Evolutionary conservation across 1,140 invertebrate species (phyloP), one percentile per base, ranked within the genome.

Genomic region (Thaumatotibia leucotreta): DNA sequence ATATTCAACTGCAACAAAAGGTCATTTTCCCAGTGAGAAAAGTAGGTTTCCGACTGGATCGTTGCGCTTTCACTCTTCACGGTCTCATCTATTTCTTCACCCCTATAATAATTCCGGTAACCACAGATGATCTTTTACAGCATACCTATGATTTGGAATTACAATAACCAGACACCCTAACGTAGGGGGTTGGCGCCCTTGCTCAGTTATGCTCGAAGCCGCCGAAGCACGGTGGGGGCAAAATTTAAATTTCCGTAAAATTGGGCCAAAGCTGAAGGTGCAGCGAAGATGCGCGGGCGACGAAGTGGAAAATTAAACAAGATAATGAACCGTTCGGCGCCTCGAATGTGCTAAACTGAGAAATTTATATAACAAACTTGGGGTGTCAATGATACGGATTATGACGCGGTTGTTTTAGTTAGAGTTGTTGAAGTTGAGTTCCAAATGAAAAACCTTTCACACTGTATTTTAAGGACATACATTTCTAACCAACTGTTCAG

Each of bases 261-360:
- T 77, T 71, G 66, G 68, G 69, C 65, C 72, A 45, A 39, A 45
- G 45, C 69, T 69, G 74, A 50, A 63, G 67, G 68, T 75, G 77
- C 70, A 77, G 64, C 68, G 69, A 72, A 75, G 79, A 65, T 72
- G 68, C 76, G 76, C 70, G 77, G 64, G 78, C 80, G 74, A 68
- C 75, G 79, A 80, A 84, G 84, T 82, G 80, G 85, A 85, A 85
- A 87, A 87, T 87, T 84, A 85, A 83, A 84, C 78, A 68, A 69
- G 71, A 78, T 84, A 88, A 87, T 86, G 86, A 86, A 81, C 82
- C 79, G 79, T 75, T 70, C 66, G 27, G 65, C 68, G 70, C 68
- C 74, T 66, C 66, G 69, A 74, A 75, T 73, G 79, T 79, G 79
- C 73, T 80, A 81, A 86, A 76, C 75, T 79, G 79, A 77, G 77